Conservation (phyloP, 2,113 vertebrate species). For the Callospermophilus lateralis region DNA sequence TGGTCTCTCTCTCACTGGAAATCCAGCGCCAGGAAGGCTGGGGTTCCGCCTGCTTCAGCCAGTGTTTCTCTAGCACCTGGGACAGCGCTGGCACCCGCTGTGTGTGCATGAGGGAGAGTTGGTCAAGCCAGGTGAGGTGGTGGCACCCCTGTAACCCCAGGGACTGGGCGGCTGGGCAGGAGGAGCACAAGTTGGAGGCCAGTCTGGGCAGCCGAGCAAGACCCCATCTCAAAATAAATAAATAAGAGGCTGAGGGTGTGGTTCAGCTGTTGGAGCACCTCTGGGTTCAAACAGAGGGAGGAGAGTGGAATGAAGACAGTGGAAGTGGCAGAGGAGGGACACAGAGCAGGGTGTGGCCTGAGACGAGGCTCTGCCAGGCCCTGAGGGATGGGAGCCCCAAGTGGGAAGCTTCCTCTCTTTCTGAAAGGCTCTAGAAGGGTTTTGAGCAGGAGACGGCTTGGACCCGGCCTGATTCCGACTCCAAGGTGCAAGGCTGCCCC, state of each 20-base stretch:
- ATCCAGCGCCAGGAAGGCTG: neutral
- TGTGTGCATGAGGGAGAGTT: neutral
- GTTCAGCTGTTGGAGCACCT: neutral
- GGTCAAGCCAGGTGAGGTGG: too few relatives aligned
- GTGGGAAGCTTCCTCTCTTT: neutral
- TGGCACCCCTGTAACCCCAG: neutral
- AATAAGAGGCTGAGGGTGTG: neutral
- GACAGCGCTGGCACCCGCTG: neutral
- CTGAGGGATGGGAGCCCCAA: neutral
- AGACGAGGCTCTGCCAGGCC: neutral
- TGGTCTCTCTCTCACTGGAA: neutral
- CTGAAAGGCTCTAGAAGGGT: neutral
- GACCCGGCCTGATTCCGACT: too few relatives aligned
- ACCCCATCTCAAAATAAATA: neutral
- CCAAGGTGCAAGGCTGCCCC: neutral
- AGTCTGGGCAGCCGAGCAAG: neutral
- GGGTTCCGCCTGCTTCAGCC: neutral
- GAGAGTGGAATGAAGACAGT: neutral
- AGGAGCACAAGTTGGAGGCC: neutral
- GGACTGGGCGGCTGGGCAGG: neutral
- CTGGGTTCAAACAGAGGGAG: neutral
- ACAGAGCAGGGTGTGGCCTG: neutral
- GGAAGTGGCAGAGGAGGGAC: neutral
- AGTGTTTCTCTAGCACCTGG: neutral
- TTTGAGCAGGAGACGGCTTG: neutral